Percentiles rank a stretch among this genome's conserved stretches.
Conservation (phyloP, 2,113 vertebrate genomes). For the Cichladusa arquata region DNA sequence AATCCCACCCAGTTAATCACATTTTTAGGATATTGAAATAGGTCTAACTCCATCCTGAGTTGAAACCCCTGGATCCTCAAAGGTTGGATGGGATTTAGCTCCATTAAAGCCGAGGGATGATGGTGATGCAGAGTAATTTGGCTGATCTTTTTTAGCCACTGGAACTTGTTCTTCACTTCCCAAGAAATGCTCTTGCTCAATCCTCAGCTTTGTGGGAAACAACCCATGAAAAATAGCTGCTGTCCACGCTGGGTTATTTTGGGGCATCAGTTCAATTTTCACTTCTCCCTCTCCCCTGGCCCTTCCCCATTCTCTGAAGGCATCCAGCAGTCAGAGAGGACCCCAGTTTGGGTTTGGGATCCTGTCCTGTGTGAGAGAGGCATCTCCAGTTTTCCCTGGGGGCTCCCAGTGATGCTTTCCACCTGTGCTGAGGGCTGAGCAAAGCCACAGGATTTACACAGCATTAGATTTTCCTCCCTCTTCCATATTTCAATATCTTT, state of each 20-base stretch:
- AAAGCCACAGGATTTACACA: not conserved
- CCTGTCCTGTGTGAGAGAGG: not conserved
- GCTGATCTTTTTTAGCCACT: not conserved
- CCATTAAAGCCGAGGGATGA: fast-evolving
- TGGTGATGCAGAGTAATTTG: not conserved
- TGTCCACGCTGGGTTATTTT: not conserved
- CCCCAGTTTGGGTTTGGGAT: not conserved
- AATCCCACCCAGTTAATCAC: constrained; percentile 1
- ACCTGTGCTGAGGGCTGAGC: not conserved
- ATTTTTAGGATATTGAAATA: constrained; percentile 14
- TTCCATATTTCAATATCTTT: not conserved
- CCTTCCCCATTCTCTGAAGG: not conserved
- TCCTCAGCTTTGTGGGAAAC: not conserved
- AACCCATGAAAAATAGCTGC: not conserved
- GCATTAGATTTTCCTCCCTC: not conserved
- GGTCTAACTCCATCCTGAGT: not conserved
- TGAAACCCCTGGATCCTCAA: not conserved
- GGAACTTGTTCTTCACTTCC: not conserved
- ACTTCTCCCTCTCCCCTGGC: not conserved
- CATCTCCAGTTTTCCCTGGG: fast-evolving
- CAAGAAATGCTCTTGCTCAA: not conserved
- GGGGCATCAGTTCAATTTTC: not conserved
- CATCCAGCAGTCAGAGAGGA: fast-evolving
- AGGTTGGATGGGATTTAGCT: not conserved
- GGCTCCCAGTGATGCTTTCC: not conserved